Evolutionary conservation across 2,113 vertebrate species (phyloP).

Genomic region (Epinephelus lanceolatus): DNA sequence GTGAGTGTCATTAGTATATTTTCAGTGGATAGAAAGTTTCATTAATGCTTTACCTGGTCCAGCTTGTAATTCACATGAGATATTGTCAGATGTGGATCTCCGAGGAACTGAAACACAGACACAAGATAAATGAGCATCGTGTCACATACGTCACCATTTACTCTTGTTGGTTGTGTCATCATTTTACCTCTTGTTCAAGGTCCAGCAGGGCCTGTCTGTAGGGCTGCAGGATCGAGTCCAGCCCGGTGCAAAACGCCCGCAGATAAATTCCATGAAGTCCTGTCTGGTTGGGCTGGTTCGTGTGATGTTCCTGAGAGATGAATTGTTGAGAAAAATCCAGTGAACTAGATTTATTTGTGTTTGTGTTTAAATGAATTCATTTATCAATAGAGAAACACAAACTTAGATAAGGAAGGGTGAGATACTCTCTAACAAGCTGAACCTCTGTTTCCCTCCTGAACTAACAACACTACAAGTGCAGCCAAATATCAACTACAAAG

Average conservation of each 20-base stretch:
- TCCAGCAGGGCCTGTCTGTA: conserved; percentile 96
- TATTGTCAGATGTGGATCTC: conserved; percentile 96
- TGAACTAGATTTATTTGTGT: not conserved
- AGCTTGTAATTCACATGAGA: conserved; percentile 97
- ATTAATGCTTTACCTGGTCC: conserved; percentile 89
- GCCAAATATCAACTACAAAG: not conserved
- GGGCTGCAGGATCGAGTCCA: conserved; percentile 95
- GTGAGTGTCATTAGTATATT: not conserved
- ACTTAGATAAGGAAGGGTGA: not conserved
- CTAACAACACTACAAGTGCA: not conserved
- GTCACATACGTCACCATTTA: too few species aligned
- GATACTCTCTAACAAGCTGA: not conserved
- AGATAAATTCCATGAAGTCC: conserved; percentile 95
- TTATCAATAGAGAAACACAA: too few species aligned
- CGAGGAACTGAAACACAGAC: conserved; percentile 90
- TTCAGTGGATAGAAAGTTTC: not conserved
- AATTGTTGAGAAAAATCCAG: not conserved
- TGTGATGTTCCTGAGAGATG: conserved; percentile 89
- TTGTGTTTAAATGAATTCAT: not conserved
- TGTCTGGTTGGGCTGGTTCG: conserved; percentile 87
- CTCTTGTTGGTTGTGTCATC: accelerated
- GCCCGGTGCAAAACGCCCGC: conserved; percentile 95
- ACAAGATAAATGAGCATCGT: not conserved
- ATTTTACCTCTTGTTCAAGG: conserved; percentile 93
- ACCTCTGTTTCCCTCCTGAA: not conserved